phyloP scores from a whole-genome alignment of 2,113 vertebrate species.

The Chascanopsetta lugubris region DNA sequence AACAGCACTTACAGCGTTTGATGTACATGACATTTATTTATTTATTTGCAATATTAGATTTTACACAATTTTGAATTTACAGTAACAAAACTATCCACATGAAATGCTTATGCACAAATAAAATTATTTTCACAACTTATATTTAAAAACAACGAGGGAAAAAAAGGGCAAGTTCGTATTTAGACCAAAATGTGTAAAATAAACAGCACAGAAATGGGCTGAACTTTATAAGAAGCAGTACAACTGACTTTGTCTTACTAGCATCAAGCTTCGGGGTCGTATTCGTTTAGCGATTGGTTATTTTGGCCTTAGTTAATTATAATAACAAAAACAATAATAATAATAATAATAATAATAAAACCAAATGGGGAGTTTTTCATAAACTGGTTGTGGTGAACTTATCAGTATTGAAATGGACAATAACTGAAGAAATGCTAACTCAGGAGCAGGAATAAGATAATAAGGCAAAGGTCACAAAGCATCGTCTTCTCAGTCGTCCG shows the following conservation, averaged over 20 bases:
- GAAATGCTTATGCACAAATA: conserved; percentile 74
- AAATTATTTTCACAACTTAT: conserved; percentile 56
- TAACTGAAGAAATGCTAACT: conserved; percentile 59
- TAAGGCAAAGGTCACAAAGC: conserved; percentile 80
- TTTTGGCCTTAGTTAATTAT: conserved; percentile 41
- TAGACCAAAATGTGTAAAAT: conserved; percentile 43
- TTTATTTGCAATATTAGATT: conserved; percentile 78
- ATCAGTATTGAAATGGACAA: conserved; percentile 53
- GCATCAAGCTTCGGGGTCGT: conserved; percentile 36
- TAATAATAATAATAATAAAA: conserved; percentile 48
- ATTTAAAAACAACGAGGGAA: conserved; percentile 47
- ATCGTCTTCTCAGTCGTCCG: conserved; percentile 59
- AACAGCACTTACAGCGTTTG: conserved; percentile 18
- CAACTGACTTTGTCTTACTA: conserved; percentile 5
- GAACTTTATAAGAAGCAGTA: conserved; percentile 31
- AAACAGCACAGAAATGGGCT: conserved; percentile 22
- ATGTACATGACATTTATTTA: conserved; percentile 77
- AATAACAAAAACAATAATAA: conserved; percentile 48
- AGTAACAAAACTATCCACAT: conserved; percentile 78
- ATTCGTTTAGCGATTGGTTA: conserved; percentile 39
- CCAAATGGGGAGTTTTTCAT: conserved; percentile 35
- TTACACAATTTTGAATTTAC: conserved; percentile 77
- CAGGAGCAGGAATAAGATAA: conserved; percentile 68
- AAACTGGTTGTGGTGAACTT: conserved; percentile 42
- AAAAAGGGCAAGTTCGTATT: conserved; percentile 45